Base-by-base conservation (phyloP, 2,888 invertebrate species). In the Pyrgus malvae region DNA sequence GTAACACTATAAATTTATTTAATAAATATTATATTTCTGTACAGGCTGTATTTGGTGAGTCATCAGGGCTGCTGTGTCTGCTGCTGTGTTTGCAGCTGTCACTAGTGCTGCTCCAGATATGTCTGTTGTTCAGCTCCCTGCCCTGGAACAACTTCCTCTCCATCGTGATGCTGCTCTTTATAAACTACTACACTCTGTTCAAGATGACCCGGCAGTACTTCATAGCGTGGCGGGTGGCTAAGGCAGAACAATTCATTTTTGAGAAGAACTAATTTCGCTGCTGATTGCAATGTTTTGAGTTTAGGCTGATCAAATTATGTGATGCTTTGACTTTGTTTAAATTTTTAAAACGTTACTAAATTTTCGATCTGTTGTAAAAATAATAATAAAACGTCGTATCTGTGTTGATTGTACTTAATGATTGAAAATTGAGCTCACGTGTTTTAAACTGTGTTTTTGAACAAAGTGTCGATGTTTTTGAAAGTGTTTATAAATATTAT, bases 121-220 rank as follows among this genome's bases (percentile, higher is more conserved):
- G 94, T 48, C 90, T 97, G 25, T 86, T 99, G 8, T 92, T 96
- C 66, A 93, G 95, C 61, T 94, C 95, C 11, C 92, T 93, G 31
- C 95, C 97, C 66, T 99, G 99, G 99, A 96, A 98, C 85, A 95
- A 97, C 76, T 93, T 98, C 57, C 80, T 98, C 41, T 96, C 98
- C 1, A 92, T 98, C 67, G 93, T 96, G 3, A 92, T 98, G 57
- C 90, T 99, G 41, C 92, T 98, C 27, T 94, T 98, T 73, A 96
- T 96, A 60, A 98, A 98, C 82, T 98, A 98, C 83, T 95, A 96
- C 72, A 95, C 97, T 0, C 91, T 99, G 38, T 99, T 97, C 79
- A 97, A 97, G 83, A 91, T 98, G 64, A 91, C 95, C 23, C 92
- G 98, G 37, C 97, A 98, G 80, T 97, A 95, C 74, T 87, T 97